phyloP scores from a whole-genome alignment of 2,797 vertebrate species.

The Epinephelus awoara region DNA sequence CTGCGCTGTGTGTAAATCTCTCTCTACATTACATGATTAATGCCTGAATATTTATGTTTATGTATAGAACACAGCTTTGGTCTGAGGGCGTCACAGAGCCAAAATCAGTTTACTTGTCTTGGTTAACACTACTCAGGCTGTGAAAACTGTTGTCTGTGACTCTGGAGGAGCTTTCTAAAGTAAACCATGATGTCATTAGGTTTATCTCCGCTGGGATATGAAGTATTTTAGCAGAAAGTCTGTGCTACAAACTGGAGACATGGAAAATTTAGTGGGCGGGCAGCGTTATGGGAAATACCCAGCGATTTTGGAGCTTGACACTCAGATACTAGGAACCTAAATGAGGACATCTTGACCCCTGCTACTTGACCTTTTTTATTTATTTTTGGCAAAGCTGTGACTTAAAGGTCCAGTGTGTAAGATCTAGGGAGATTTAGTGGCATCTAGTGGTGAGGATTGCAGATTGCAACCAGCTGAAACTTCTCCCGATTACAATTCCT shows the following conservation, averaged over 20 bases:
- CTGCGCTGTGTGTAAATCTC: conserved; percentile 6
- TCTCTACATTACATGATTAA: background rate
- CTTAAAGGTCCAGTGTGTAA: no score
- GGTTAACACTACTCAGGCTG: background rate
- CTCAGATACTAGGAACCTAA: no score
- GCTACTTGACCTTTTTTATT: no score
- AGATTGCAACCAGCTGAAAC: no score
- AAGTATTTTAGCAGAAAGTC: background rate
- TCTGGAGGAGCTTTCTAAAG: background rate
- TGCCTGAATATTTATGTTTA: background rate
- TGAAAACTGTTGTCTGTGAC: background rate
- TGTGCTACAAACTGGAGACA: background rate
- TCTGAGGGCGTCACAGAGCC: background rate
- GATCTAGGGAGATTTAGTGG: no score
- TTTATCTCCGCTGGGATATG: background rate
- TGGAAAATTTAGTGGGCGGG: background rate
- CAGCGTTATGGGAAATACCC: background rate
- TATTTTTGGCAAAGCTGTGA: no score
- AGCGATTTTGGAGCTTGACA: background rate
- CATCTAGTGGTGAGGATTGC: no score
- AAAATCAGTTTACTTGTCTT: background rate
- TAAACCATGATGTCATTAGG: background rate
- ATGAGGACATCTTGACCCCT: no score
- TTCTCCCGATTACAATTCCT: no score
- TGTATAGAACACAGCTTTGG: background rate